A percentile compares a stretch with the other conserved stretches of the same genome.
Evolutionary conservation across 23 tunicate genomes (phyloP).

Genomic region (Halocynthia roretzi): DNA sequence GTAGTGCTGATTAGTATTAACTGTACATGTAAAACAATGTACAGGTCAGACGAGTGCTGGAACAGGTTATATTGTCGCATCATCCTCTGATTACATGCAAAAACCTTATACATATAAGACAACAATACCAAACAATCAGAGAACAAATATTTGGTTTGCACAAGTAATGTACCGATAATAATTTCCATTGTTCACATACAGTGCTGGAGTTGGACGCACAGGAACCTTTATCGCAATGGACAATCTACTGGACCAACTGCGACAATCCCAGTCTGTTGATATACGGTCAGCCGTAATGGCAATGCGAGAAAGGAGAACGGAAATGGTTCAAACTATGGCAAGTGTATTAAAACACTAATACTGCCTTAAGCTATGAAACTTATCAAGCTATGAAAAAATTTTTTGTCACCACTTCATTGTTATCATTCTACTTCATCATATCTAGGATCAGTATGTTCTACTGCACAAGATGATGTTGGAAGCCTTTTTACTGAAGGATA

Average conservation of each 20-base stretch:
- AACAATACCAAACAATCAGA: no score
- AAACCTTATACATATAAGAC: no score
- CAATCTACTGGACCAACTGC: conserved; percentile 34
- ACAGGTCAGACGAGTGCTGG: no score
- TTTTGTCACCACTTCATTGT: background rate
- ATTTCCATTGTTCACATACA: background rate
- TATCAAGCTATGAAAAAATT: no score
- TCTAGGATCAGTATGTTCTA: conserved; percentile 45
- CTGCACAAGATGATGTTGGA: conserved; percentile 39
- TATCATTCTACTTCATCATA: background rate
- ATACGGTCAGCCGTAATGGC: conserved; percentile 25
- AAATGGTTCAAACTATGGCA: conserved; percentile 60
- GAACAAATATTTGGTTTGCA: no score
- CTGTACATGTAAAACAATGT: no score
- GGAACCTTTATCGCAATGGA: conserved; percentile 55
- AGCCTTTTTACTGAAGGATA: conserved; percentile 1
- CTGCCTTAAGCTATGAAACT: background rate
- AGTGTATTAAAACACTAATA: background rate
- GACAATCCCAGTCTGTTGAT: conserved; percentile 18
- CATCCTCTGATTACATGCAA: no score
- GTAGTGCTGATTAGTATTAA: no score
- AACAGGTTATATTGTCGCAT: no score
- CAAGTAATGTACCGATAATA: no score
- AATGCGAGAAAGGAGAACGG: conserved; percentile 51
- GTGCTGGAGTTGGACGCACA: conserved; percentile 68